Evolutionary conservation across 2,113 vertebrate genomes (phyloP).

Genomic region (Heloderma charlesbogerti): DNA sequence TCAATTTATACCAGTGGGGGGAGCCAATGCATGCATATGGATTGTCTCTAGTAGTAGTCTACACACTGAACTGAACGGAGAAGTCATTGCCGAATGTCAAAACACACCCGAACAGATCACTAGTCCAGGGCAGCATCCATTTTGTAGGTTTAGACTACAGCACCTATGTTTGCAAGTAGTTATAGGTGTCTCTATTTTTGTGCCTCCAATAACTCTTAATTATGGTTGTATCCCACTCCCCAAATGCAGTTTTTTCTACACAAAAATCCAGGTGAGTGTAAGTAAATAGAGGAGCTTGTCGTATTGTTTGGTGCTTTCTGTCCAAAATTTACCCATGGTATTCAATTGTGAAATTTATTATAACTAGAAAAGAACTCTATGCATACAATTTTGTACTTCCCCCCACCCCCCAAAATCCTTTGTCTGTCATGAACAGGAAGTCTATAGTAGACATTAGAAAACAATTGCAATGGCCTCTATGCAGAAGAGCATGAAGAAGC

Average conservation of each 20-base stretch:
- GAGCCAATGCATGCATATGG: not conserved
- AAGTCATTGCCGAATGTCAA: not conserved
- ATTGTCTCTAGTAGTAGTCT: not conserved
- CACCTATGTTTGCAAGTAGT: not conserved
- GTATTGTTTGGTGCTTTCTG: not conserved
- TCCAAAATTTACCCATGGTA: not conserved
- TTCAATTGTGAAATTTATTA: not conserved
- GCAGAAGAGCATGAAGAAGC: conserved; percentile 51
- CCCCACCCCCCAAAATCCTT: not conserved
- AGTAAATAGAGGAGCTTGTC: not conserved
- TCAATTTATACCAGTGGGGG: not conserved
- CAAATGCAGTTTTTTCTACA: not conserved
- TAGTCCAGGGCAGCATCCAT: not conserved
- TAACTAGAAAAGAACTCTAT: not conserved
- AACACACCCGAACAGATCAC: not conserved
- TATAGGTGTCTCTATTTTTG: not conserved
- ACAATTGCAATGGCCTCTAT: conserved; percentile 13
- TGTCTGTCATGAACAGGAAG: conserved; percentile 48
- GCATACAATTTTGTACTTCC: not conserved
- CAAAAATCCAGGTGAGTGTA: not conserved
- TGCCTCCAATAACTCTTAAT: not conserved
- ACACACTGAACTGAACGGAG: not conserved
- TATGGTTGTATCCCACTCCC: not conserved
- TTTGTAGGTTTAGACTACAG: not conserved
- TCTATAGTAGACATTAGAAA: conserved; percentile 40